Conservation (phyloP, 2,797 vertebrate species). For the Rallus crepitans region DNA sequence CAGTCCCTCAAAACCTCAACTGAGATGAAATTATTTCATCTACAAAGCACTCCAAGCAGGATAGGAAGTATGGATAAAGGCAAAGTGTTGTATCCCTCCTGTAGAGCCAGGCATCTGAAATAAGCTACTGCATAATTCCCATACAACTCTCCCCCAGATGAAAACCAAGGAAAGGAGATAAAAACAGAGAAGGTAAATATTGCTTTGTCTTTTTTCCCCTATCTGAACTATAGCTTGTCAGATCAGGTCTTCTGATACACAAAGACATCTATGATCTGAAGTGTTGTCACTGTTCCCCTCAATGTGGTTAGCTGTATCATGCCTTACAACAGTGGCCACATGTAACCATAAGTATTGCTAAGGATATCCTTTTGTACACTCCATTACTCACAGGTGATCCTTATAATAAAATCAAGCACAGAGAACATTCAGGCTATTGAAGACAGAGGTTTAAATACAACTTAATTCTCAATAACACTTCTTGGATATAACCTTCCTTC, state of each 20-base stretch:
- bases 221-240: not conserved
- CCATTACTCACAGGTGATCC: not conserved
- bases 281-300: not conserved
- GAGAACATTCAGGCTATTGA: not conserved
- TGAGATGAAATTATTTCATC: not conserved
- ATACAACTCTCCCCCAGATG: not conserved
- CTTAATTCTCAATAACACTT: not conserved
- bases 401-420: not conserved
- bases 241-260: not conserved
- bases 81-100: not conserved
- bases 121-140: not conserved
- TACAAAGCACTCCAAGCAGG: not conserved
- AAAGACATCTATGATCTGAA: not conserved
- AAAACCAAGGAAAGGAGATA: not conserved
- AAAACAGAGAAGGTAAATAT: not conserved
- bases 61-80: not conserved
- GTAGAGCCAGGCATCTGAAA: not conserved
- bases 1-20: not conserved
- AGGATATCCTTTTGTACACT: not conserved
- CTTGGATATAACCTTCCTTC: not conserved
- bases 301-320: not conserved
- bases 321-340: not conserved
- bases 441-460: not conserved
- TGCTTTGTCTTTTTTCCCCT: not conserved
- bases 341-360: not conserved